These are phyloP conservation scores for Lindbergichthys nudifrons DNA, from an alignment of 2,797 vertebrate genomes.

Conservation along the genomic window DNA sequence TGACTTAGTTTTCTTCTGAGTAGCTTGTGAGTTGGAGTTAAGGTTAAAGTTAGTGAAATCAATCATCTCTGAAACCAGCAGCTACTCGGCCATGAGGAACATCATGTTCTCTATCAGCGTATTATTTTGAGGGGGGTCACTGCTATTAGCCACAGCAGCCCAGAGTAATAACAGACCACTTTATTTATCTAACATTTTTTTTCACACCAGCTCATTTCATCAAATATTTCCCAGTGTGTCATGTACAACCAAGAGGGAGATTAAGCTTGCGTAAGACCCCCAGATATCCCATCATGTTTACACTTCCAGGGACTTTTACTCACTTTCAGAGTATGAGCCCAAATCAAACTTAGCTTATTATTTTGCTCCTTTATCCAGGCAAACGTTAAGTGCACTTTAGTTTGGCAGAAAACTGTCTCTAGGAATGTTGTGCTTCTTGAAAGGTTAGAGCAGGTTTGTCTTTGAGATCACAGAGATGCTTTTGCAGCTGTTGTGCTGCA, in stretches of 20 bases:
- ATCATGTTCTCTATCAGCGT: conserved; percentile 64
- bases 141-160: conserved; percentile 54
- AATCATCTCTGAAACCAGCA: conserved; percentile 24
- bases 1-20: neutral
- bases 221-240: conserved; percentile 74
- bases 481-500: conserved; percentile 62
- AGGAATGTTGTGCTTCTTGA: conserved; percentile 62
- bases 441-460: conserved; percentile 45
- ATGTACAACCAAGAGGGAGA: conserved; percentile 39
- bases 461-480: conserved; percentile 58
- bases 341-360: conserved; percentile 50
- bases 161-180: conserved; percentile 63
- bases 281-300: conserved; percentile 61
- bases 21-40: too few relatives aligned
- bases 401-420: conserved; percentile 51
- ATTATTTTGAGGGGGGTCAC: conserved; percentile 20
- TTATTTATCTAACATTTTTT: conserved; percentile 63
- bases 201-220: conserved; percentile 64
- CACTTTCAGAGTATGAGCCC: conserved; percentile 47
- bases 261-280: conserved; percentile 52
- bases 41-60: neutral
- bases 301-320: conserved; percentile 43
- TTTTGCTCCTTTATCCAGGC: conserved; percentile 63
- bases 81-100: conserved; percentile 54
- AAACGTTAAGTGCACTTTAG: conserved; percentile 63